Base-by-base conservation (phyloP, 2,113 vertebrate genomes). In the Chelonoidis abingdonii region DNA sequence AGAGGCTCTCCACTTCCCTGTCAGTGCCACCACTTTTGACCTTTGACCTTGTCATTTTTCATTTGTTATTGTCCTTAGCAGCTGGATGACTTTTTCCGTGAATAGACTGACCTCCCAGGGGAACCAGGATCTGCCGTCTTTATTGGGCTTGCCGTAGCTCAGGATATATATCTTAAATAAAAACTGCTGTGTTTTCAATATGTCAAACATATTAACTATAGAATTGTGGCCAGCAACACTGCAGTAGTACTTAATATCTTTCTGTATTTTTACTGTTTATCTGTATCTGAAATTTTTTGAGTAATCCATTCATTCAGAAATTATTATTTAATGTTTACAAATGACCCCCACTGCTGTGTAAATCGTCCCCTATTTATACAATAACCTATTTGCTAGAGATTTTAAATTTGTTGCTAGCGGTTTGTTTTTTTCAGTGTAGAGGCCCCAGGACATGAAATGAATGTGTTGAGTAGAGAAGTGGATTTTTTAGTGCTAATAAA, bases 401-500 rank as follows among this genome's bases (percentile, higher is more conserved):
- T 84, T 92, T 96, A 97, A 93, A 97, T 93, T 90, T 96, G 85
- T 94, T 95, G 87, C 81, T 95, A 10, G 24, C 9, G 21, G 8
- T 1, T 4, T 25, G 19, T 5, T 22, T n/a, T 65, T 79, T 97
- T 92, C 95, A 62, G 83, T 83, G 21, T 80, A 90, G 93, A 90
- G 93, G 92, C 96, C 92, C 27, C 86, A 91, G 94, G 96, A 95
- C 87, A 97, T 90, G 80, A 95, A 91, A 22, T 54, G 21, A 54
- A 54, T 84, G 81, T 81, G 57, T 96, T 95, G 83, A 94, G 86
- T 80, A 41, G 88, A 90, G 80, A 88, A 92, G 53, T 89, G 41
- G 41, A 14, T 50, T 50, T 50, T 93, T 97, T 95, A 96, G 76
- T 93, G 79, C 79, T 96, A 95, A 96, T 89, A 96, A 97, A 93